Evolutionary conservation across 2,113 vertebrate genomes (phyloP).

Genomic region (Ageneiosus marmoratus): DNA sequence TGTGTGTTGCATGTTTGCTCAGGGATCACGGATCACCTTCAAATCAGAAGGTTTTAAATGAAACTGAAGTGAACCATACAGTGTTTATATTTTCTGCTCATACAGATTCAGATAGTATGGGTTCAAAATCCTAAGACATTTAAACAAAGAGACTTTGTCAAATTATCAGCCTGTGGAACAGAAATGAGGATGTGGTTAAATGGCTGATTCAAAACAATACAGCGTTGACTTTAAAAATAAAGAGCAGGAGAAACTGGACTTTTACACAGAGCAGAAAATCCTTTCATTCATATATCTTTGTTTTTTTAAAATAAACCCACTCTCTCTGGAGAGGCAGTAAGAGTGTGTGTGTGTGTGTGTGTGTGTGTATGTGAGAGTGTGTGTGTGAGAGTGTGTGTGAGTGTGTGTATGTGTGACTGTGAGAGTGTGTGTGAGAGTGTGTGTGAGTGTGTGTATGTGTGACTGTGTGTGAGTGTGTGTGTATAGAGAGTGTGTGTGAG

Average conservation of each 20-base stretch:
- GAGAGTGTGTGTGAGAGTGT: too few species aligned
- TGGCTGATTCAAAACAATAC: not conserved
- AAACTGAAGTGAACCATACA: not conserved
- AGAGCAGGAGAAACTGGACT: not conserved
- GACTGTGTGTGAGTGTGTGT: too few species aligned
- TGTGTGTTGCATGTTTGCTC: too few species aligned
- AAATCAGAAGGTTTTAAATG: not conserved
- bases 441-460: not conserved
- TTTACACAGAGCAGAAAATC: not conserved
- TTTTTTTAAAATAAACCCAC: not conserved
- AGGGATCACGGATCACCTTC: not conserved
- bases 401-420: not conserved
- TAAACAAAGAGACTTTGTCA: too few species aligned
- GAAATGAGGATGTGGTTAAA: not conserved
- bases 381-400: not conserved
- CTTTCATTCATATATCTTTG: not conserved
- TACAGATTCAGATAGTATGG: too few species aligned
- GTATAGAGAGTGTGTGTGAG: too few species aligned
- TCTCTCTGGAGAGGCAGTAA: not conserved
- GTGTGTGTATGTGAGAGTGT: too few species aligned
- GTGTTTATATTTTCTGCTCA: not conserved
- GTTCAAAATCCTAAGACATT: too few species aligned
- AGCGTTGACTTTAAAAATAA: not conserved
- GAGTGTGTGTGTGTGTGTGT: too few species aligned
- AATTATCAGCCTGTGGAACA: not conserved